Evolutionary conservation across 2,888 invertebrate species (phyloP).

Genomic region (Gastracanthus pulcherrimus): DNA sequence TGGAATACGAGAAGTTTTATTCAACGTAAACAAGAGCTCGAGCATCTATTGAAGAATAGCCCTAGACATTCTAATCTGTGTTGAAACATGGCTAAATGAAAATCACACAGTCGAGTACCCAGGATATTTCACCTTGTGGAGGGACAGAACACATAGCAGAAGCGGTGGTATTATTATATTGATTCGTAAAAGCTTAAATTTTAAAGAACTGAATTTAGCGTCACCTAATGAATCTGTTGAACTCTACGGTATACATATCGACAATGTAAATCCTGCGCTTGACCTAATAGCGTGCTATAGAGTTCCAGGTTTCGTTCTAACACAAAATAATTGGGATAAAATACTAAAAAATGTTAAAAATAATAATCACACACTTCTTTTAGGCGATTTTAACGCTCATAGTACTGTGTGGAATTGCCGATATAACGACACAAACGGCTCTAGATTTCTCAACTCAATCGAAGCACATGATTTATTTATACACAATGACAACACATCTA

Average conservation of each 20-base stretch:
- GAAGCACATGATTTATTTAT: conserved; percentile 26
- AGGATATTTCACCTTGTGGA: conserved; percentile 4
- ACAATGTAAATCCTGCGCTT: conserved; percentile 8
- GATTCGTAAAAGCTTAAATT: conserved; percentile 27
- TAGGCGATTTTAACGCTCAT: conserved; percentile 49
- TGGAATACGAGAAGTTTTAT: conserved; percentile 28
- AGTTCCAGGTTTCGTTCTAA: conserved; percentile 14
- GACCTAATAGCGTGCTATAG: conserved; percentile 41
- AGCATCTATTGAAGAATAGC: no score
- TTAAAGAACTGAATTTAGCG: neutral
- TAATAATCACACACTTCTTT: neutral
- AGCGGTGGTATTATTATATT: conserved; percentile 43
- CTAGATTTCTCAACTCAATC: conserved; percentile 6
- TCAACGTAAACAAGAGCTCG: neutral
- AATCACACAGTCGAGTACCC: neutral
- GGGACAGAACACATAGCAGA: conserved; percentile 6
- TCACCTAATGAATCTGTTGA: conserved; percentile 16
- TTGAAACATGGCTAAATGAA: no score
- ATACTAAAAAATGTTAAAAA: conserved; percentile 9
- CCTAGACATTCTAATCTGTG: conserved; percentile 25
- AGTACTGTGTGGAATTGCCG: conserved; percentile 42
- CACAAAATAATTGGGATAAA: conserved; percentile 31
- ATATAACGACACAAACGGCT: conserved; percentile 16
- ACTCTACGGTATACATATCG: conserved; percentile 26
- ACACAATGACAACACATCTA: conserved; percentile 36